Conservation (phyloP, 2,797 vertebrate species). For the Synaphobranchus kaupii region DNA sequence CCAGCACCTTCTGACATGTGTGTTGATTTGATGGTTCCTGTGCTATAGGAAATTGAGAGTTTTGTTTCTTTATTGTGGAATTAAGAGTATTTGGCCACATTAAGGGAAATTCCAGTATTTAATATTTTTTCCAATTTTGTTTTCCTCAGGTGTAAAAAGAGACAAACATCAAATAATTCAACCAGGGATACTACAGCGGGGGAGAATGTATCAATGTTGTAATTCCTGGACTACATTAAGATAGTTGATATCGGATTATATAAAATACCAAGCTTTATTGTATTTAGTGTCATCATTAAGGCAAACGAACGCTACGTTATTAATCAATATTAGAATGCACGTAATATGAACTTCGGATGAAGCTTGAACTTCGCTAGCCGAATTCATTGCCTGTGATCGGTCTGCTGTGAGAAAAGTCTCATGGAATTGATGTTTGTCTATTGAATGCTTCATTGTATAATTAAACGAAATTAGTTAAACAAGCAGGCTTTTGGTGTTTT, state of each 20-base stretch:
- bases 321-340: background rate
- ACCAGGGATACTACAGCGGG: background rate
- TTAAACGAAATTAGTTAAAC: too few species aligned
- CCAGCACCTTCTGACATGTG: too few species aligned
- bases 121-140: conserved; percentile 20
- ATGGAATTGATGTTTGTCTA: too few species aligned
- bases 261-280: too few species aligned
- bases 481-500: too few species aligned
- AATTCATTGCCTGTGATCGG: too few species aligned
- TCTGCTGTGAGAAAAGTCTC: too few species aligned
- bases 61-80: too few species aligned
- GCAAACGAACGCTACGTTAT: background rate
- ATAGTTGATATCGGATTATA: background rate
- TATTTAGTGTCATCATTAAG: background rate
- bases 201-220: background rate
- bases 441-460: too few species aligned
- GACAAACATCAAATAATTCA: conserved; percentile 29
- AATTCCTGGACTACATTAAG: background rate
- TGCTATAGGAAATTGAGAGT: too few species aligned
- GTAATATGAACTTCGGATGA: too few species aligned
- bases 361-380: too few species aligned
- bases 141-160: conserved; percentile 54
- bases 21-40: background rate
- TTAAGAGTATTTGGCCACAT: background rate
- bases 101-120: background rate